Percentiles rank a stretch among this genome's conserved stretches.
Evolutionary conservation across 2,797 vertebrate species (phyloP).

Genomic region (Chelon labrosus): DNA sequence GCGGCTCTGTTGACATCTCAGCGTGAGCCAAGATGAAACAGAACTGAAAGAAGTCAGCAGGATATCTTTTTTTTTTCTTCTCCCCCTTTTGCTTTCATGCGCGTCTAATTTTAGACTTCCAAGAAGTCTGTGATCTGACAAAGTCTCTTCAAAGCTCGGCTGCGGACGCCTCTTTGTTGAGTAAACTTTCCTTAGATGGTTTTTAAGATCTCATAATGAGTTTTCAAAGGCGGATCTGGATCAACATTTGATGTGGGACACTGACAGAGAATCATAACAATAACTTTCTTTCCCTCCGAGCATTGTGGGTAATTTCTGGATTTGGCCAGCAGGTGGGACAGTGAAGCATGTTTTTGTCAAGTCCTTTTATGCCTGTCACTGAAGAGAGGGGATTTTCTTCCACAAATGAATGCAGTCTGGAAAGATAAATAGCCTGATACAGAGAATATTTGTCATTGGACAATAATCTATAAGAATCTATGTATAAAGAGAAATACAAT

Average conservation of each 20-base stretch:
- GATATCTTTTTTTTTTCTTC: constrained; percentile 24
- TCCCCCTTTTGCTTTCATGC: constrained; percentile 12
- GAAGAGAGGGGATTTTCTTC: constrained; percentile 1
- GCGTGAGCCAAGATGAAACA: constrained; percentile 34
- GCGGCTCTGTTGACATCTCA: constrained; percentile 47
- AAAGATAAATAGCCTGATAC: background rate
- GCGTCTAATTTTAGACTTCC: constrained; percentile 45
- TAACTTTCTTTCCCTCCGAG: background rate
- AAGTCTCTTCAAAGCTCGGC: constrained; percentile 9
- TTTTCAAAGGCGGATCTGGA: background rate
- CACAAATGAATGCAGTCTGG: background rate
- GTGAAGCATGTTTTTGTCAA: constrained; percentile 53
- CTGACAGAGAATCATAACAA: constrained; percentile 6
- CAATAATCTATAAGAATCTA: background rate
- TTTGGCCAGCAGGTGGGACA: constrained; percentile 80
- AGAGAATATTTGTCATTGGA: background rate
- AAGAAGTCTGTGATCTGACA: constrained; percentile 30
- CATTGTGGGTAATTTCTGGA: constrained; percentile 33
- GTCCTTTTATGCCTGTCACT: background rate
- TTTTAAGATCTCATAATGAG: constrained; percentile 2
- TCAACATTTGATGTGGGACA: background rate
- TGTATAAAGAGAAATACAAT: background rate
- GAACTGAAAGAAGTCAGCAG: constrained; percentile 37
- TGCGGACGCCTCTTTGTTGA: background rate
- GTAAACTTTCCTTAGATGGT: background rate